Evolutionary conservation across 37 sponge, comb jelly and placozoan species (phyloP), one percentile per base, ranked within the genome.

Genomic region (Amphimedon queenslandica): DNA sequence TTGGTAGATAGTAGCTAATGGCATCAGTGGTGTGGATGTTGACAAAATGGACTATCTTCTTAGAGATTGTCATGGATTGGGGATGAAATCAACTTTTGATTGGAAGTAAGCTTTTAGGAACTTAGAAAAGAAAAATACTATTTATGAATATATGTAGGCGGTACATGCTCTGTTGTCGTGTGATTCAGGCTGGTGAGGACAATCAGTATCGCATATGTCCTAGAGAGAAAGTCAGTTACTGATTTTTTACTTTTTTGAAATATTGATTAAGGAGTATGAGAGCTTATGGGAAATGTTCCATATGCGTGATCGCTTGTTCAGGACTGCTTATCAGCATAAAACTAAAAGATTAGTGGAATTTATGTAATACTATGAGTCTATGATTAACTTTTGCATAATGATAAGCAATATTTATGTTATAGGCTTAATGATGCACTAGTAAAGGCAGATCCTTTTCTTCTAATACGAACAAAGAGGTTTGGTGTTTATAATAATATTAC

Each of bases 61-160:
- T n/a, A 11, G 61, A 25, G 61, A 60, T n/a, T 60, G 61, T n/a
- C 61, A 60, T n/a, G 61, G 27, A 5, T n/a, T 60, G 21, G 61
- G 61, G 21, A 60, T 60, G 23, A 5, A 11, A 60, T 6, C 5
- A 5, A 60, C 5, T 6, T 60, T 60, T 60, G 23, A n/a, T n/a
- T 60, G 61, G 61, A 11, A 60, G 61, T 60, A n/a, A 60, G 61
- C 21, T n/a, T n/a, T n/a, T n/a, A n/a, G n/a, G n/a, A n/a, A n/a
- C n/a, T n/a, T n/a, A n/a, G n/a, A n/a, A n/a, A n/a, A n/a, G n/a
- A n/a, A n/a, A n/a, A n/a, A n/a, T n/a, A n/a, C n/a, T n/a, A n/a
- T n/a, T n/a, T n/a, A n/a, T n/a, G n/a, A n/a, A n/a, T n/a, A n/a
- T n/a, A n/a, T n/a, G 21, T n/a, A 60, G 61, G 28, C 21, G 61